Evolutionary conservation across 2,113 vertebrate genomes (phyloP), one percentile per base, ranked within the genome.

Genomic region (Shinisaurus crocodilurus): DNA sequence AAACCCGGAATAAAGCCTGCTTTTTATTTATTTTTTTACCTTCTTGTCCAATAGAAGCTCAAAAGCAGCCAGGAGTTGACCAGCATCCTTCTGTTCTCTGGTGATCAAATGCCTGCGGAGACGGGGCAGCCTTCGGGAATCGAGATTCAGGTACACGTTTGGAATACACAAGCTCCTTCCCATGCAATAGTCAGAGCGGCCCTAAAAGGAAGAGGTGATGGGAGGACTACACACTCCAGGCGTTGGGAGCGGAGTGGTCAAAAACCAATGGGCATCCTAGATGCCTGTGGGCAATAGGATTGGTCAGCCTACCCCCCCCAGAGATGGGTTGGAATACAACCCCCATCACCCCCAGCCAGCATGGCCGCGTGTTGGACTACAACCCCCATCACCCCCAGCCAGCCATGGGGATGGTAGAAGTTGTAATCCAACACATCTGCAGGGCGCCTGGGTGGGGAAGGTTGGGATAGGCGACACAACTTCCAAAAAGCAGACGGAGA

Each of bases 31-130:
- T 37, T 45, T 15, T 67, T 23, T 83, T 72, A 97, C 97, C 97
- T 97, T 91, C 0, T 95, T 72, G 29, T 97, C 95, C 0, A 94
- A 90, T 43, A 97, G 94, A 88, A 98, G 96, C 91, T 98, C 97
- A 6, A 97, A 98, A 82, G 97, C 96, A 0, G 95, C 96, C 90
- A 97, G 85, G 86, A 98, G 93, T 86, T 97, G 94, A 0, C 97
- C 96, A 0, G 93, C 90, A 3, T 91, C 65, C 0, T 93, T 90
- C 75, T 91, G 0, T 1, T 65, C 72, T 1, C 86, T 94, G 1
- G 2, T 1, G 57, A 97, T 60, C 0, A 94, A 72, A 25, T 92
- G 69, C n/a, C 93, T 95, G 65, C 32, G 91, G 1, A 98, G 95
- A 2, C 79, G 91, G 12, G 97, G 96, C 8, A 85, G 70, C 37